phyloP scores from a whole-genome alignment of 2,797 vertebrate genomes.

The Lepilemur ruficaudatus region DNA sequence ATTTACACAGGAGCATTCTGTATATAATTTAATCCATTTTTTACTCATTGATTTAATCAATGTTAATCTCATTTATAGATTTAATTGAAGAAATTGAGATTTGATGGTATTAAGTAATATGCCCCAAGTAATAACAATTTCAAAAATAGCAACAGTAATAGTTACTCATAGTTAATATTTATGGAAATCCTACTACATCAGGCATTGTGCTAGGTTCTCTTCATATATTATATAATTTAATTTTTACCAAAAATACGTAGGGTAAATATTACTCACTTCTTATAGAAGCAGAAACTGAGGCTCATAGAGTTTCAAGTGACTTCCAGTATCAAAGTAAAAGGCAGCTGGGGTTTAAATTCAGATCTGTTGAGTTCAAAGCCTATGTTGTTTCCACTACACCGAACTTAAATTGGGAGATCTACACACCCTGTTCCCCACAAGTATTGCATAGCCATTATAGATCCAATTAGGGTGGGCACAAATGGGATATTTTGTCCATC shows the following conservation, averaged over 20 bases:
- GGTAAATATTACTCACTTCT: not conserved
- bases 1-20: not conserved
- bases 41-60: not conserved
- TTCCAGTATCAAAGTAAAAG: not conserved
- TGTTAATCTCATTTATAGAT: not conserved
- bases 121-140: not conserved
- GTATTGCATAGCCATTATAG: not conserved
- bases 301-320: not conserved
- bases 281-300: not conserved
- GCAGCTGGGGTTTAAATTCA: not conserved
- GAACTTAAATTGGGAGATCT: not conserved
- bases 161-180: not conserved
- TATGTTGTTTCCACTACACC: not conserved
- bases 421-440: not conserved
- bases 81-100: not conserved
- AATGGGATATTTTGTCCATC: not conserved
- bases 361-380: not conserved
- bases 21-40: not conserved
- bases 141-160: slow-evolving; percentile 17
- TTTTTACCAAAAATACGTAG: not conserved
- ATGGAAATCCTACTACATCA: not conserved
- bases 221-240: not conserved
- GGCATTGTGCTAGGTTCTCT: not conserved
- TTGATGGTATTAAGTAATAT: not conserved
- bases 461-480: not conserved